Conservation (phyloP, 2,797 vertebrate species). For the Tapirus indicus region DNA sequence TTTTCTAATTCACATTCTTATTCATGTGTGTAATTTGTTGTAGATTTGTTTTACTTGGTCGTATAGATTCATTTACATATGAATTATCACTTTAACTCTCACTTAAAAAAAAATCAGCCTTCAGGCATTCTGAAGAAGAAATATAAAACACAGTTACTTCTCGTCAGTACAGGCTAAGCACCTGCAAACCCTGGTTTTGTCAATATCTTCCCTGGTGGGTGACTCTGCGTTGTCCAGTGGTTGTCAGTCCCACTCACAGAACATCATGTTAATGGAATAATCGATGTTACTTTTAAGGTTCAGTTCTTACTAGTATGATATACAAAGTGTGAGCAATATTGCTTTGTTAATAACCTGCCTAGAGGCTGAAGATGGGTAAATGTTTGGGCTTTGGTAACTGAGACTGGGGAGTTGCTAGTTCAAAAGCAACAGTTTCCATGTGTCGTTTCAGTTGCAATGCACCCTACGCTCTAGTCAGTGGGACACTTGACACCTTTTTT, state of each 20-base stretch:
- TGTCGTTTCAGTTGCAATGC: neutral
- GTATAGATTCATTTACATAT: neutral
- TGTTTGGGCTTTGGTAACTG: neutral
- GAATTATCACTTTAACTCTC: neutral
- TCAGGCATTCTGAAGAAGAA: neutral
- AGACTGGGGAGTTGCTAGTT: neutral
- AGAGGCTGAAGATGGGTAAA: neutral
- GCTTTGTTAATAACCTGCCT: neutral
- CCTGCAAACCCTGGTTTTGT: neutral
- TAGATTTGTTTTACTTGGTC: neutral
- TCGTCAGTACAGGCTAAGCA: neutral
- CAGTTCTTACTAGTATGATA: neutral
- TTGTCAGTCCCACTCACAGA: neutral
- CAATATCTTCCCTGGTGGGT: neutral
- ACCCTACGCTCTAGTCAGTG: neutral
- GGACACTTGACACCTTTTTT: neutral
- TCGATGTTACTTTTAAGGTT: neutral
- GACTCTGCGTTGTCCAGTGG: neutral
- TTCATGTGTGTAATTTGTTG: slow-evolving; percentile 22
- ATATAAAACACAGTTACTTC: neutral
- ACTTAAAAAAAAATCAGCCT: neutral
- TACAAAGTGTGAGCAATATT: neutral
- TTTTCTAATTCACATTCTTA: slow-evolving; percentile 22
- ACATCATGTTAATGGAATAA: neutral
- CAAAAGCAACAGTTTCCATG: neutral